phyloP scores from a whole-genome alignment of 2,113 vertebrate species.

The Percina caprodes region DNA sequence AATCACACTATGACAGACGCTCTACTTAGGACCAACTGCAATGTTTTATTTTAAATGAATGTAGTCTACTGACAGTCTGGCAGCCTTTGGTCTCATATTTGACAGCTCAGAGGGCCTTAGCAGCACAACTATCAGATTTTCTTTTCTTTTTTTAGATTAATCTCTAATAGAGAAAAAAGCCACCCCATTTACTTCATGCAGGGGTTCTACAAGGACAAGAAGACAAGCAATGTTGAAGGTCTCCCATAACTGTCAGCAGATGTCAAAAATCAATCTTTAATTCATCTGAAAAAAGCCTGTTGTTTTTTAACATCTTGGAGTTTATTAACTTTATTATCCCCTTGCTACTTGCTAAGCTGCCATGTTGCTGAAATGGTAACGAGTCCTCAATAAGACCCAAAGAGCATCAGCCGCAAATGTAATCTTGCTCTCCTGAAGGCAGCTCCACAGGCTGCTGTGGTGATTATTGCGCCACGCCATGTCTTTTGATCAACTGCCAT shows the following conservation, averaged over 20 bases:
- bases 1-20: too few species aligned
- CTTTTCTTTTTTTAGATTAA: background rate
- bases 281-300: slow-evolving; percentile 17
- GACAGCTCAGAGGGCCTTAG: background rate
- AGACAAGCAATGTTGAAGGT: background rate
- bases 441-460: slow-evolving; percentile 51
- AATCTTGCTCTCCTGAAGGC: slow-evolving; percentile 53
- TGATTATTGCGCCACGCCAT: slow-evolving; percentile 67
- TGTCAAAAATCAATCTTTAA: slow-evolving; percentile 13
- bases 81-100: too few species aligned
- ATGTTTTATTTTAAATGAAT: too few species aligned
- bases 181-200: background rate
- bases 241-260: slow-evolving; percentile 3
- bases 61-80: too few species aligned
- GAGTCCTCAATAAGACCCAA: slow-evolving; percentile 31
- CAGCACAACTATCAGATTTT: background rate
- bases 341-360: slow-evolving; percentile 7
- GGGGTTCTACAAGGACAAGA: background rate
- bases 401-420: slow-evolving; percentile 47
- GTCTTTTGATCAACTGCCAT: slow-evolving; percentile 67
- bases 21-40: too few species aligned
- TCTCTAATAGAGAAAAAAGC: background rate
- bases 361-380: slow-evolving; percentile 40
- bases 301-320: background rate
- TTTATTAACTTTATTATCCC: slow-evolving; percentile 10